Conservation (phyloP, 2,797 vertebrate species). For the Hemibagrus guttatus region DNA sequence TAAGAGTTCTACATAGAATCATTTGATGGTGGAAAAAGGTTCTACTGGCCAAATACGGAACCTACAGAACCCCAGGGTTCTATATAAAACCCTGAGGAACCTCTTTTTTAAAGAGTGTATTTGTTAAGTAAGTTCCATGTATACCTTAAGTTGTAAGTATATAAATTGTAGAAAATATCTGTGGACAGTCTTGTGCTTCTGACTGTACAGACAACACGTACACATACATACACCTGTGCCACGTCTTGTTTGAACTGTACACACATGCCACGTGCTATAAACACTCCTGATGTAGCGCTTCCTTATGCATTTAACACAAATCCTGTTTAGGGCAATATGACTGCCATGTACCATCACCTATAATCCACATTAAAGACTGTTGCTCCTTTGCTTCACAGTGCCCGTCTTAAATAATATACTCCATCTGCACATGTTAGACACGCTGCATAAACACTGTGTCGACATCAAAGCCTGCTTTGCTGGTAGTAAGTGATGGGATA, state of each 20-base stretch:
- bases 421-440: constrained; percentile 5
- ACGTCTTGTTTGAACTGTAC: constrained; percentile 1
- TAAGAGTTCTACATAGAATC: no score
- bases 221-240: constrained; percentile 1
- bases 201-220: neutral
- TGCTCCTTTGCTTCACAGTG: constrained; percentile 49
- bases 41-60: no score
- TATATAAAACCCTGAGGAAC: no score
- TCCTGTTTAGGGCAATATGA: constrained; percentile 46
- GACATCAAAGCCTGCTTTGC: constrained; percentile 41
- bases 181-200: neutral
- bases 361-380: constrained; percentile 43
- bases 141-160: no score
- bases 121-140: no score
- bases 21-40: no score
- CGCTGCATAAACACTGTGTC: constrained; percentile 36
- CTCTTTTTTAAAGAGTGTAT: no score
- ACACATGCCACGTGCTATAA: constrained; percentile 54
- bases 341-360: constrained; percentile 59
- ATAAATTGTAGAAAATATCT: neutral
- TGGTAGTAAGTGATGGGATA: constrained; percentile 2
- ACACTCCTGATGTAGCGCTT: constrained; percentile 64
- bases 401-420: constrained; percentile 34
- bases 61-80: no score
- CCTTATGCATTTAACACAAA: constrained; percentile 60